phyloP scores from a whole-genome alignment of 1,140 invertebrate species.

The Coelopa frigida region DNA sequence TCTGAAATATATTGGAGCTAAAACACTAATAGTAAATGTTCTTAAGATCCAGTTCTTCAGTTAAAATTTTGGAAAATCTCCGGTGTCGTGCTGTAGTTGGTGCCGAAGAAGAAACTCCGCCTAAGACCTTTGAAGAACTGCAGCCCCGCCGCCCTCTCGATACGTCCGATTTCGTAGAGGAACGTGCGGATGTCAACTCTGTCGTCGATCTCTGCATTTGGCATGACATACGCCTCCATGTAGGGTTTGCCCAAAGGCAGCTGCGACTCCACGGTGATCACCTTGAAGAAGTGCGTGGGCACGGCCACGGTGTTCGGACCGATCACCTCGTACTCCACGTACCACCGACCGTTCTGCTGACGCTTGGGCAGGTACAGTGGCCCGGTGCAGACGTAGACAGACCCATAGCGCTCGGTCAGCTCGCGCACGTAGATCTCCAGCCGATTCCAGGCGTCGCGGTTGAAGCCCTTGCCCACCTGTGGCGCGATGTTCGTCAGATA shows the following conservation, averaged over 20 bases:
- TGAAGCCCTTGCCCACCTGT: conserved; percentile 94
- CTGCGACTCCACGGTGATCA: conserved; percentile 67
- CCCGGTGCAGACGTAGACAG: conserved; percentile 94
- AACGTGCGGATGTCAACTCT: conserved; percentile 62
- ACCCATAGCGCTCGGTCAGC: conserved; percentile 68
- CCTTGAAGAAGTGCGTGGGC: conserved; percentile 98
- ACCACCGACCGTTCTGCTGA: conserved; percentile 75
- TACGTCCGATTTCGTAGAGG: conserved; percentile 77
- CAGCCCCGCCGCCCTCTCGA: conserved; percentile 86
- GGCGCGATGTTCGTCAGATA: conserved; percentile 91
- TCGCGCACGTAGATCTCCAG: conserved; percentile 83
- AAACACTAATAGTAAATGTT: too few relatives aligned
- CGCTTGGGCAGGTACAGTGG: conserved; percentile 85
- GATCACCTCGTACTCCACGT: conserved; percentile 93
- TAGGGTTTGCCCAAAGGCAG: conserved; percentile 61
- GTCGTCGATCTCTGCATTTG: conserved; percentile 76
- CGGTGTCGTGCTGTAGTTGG: conserved; percentile 26
- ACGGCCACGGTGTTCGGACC: conserved; percentile 91
- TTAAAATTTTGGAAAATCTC: conserved; percentile 21
- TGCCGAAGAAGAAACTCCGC: conserved; percentile 39
- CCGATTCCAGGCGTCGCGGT: conserved; percentile 85
- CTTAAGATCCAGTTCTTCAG: conserved; percentile 1
- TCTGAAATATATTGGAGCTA: too few relatives aligned
- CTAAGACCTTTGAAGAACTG: conserved; percentile 78
- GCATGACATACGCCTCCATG: conserved; percentile 90